phyloP scores from a whole-genome alignment of 2,797 vertebrate species.

The Otolemur crassicaudatus region DNA sequence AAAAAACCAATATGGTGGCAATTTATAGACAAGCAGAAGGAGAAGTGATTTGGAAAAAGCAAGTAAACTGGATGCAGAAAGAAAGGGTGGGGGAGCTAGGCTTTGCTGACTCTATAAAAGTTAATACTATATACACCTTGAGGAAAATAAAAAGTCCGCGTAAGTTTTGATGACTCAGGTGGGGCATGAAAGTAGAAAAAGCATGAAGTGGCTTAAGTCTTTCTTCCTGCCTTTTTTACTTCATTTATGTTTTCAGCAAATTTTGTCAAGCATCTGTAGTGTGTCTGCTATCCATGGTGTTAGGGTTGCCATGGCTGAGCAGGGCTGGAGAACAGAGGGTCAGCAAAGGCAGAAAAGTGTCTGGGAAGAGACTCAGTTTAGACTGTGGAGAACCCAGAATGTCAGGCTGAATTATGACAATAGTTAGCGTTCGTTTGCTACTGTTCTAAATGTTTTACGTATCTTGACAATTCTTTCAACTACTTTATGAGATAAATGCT shows the following conservation, averaged over 20 bases:
- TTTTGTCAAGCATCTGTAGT: neutral
- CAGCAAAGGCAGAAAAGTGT: neutral
- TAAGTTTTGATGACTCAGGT: neutral
- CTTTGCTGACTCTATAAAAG: conserved; percentile 50
- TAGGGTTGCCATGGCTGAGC: neutral
- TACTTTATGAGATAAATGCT: neutral
- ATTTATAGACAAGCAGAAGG: conserved; percentile 32
- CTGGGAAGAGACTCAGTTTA: neutral
- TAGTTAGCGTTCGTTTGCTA: neutral
- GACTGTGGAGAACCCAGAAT: neutral
- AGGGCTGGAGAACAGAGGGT: neutral
- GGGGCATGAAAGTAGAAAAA: neutral
- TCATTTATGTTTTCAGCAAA: neutral
- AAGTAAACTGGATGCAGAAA: neutral
- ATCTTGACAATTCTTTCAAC: neutral
- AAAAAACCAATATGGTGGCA: neutral
- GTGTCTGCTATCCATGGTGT: neutral
- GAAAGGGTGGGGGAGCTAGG: neutral
- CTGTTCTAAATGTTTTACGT: conserved; percentile 22
- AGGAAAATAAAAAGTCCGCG: neutral
- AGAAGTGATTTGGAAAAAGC: conserved; percentile 51
- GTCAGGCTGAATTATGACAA: neutral
- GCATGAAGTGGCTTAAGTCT: neutral
- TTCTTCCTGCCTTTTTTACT: neutral
- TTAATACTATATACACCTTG: neutral